Evolutionary conservation across 2,888 invertebrate genomes (phyloP).

Genomic region (Ernsta delagoae): DNA sequence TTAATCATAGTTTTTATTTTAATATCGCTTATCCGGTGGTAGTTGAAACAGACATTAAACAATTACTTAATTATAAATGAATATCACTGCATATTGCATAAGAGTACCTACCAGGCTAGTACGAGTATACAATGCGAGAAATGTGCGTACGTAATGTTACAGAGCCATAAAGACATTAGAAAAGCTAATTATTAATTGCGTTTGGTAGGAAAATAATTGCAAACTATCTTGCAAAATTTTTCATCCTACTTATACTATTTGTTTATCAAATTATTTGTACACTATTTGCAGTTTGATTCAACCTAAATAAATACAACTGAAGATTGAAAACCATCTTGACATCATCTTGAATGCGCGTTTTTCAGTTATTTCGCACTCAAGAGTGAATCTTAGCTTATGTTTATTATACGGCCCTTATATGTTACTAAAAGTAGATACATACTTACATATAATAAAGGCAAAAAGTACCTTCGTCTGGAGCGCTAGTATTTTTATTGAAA

Average conservation of each 20-base stretch:
- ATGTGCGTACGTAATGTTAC: slow-evolving; percentile 34
- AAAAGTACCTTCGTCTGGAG: not conserved
- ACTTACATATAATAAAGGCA: not conserved
- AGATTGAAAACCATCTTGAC: too few species aligned
- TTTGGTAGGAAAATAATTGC: too few species aligned
- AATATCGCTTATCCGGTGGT: not conserved
- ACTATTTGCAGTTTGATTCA: too few species aligned
- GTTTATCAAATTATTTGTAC: too few species aligned
- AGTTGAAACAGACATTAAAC: slow-evolving; percentile 1
- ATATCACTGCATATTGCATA: slow-evolving; percentile 31
- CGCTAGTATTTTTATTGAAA: not conserved
- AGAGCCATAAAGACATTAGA: slow-evolving; percentile 16
- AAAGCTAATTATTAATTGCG: not conserved
- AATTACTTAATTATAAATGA: not conserved
- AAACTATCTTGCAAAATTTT: too few species aligned
- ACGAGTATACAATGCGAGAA: slow-evolving; percentile 39
- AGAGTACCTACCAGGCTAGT: slow-evolving; percentile 21
- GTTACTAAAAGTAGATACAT: too few species aligned
- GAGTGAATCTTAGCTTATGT: too few species aligned
- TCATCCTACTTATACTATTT: too few species aligned
- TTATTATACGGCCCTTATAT: too few species aligned
- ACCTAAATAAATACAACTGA: too few species aligned
- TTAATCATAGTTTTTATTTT: not conserved
- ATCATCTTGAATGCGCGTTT: too few species aligned
- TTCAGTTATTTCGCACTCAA: too few species aligned